Evolutionary conservation across 1,140 invertebrate genomes (phyloP).

Genomic region (Drosophila seguyi): DNA sequence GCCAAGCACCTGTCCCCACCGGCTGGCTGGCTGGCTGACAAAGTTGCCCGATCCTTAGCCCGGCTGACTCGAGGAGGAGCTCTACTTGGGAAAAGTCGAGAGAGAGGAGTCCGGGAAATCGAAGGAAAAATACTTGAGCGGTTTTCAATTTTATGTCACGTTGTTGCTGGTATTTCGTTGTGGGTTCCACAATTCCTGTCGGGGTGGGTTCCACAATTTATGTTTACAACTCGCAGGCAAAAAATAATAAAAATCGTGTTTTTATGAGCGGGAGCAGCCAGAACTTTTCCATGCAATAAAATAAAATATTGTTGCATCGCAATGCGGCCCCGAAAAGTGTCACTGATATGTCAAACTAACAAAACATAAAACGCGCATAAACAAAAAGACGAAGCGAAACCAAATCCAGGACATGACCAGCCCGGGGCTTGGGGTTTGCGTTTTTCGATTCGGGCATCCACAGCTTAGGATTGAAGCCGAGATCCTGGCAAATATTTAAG

Average conservation of each 20-base stretch:
- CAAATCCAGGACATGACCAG: conserved; percentile 24
- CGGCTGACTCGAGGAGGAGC: neutral
- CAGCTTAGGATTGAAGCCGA: conserved; percentile 9
- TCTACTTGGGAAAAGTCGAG: conserved; percentile 13
- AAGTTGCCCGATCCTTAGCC: conserved; percentile 54
- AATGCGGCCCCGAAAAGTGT: conserved; percentile 60
- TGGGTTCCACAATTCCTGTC: conserved; percentile 5
- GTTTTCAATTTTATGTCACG: conserved; percentile 72
- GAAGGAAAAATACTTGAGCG: conserved; percentile 54
- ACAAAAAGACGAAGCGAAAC: conserved; percentile 50
- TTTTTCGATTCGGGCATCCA: neutral
- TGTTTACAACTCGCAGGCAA: conserved; percentile 70
- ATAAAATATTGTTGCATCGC: conserved; percentile 79
- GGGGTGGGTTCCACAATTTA: conserved; percentile 57
- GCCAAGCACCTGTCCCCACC: conserved; percentile 64
- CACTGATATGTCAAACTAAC: conserved; percentile 83
- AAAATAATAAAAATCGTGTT: conserved; percentile 74
- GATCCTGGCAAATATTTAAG: conserved; percentile 68
- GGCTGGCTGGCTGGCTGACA: conserved; percentile 42
- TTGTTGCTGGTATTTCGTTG: conserved; percentile 34
- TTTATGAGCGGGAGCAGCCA: conserved; percentile 57
- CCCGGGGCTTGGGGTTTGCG: conserved; percentile 8
- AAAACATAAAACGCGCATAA: conserved; percentile 75
- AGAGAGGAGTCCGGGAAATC: conserved; percentile 17
- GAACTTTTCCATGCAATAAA: conserved; percentile 66